These are phyloP conservation scores for Buceros bicornis DNA, from an alignment of 2,797 vertebrate species.

Conservation along the genomic window DNA sequence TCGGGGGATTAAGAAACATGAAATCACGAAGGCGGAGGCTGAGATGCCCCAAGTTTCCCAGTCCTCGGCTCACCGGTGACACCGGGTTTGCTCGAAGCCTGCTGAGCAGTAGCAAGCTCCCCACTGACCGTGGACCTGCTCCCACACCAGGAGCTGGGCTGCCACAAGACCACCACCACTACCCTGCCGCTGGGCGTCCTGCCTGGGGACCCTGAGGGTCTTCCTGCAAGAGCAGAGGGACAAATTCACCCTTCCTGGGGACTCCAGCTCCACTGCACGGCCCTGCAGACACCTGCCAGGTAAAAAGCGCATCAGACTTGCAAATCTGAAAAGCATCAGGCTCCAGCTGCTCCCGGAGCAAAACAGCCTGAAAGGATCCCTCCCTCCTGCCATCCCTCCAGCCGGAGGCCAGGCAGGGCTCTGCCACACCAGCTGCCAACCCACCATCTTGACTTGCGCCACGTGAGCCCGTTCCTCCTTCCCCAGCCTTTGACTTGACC, in stretches of 20 bases:
- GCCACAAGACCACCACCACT: rapidly evolving
- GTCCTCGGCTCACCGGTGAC: not conserved
- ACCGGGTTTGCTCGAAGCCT: not conserved
- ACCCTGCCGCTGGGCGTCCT: not conserved
- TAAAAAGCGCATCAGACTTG: not conserved
- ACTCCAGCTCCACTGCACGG: rapidly evolving
- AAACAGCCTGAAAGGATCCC: not conserved
- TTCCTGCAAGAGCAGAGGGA: not conserved
- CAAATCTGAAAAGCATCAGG: not conserved
- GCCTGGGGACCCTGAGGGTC: not conserved
- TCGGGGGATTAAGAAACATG: not conserved
- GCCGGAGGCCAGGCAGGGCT: not conserved
- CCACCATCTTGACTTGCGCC: not conserved
- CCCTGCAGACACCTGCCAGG: not conserved
- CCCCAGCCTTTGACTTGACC: not conserved
- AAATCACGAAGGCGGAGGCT: rapidly evolving
- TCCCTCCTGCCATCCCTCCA: not conserved
- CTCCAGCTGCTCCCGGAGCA: not conserved
- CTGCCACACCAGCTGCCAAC: not conserved
- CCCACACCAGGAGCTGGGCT: not conserved
- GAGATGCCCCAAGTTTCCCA: rapidly evolving
- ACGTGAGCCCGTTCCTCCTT: not conserved
- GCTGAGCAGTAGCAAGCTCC: not conserved
- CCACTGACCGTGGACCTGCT: not conserved
- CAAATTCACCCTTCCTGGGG: not conserved